phyloP scores from a whole-genome alignment of 2,888 invertebrate species.

The Oligia strigilis region DNA sequence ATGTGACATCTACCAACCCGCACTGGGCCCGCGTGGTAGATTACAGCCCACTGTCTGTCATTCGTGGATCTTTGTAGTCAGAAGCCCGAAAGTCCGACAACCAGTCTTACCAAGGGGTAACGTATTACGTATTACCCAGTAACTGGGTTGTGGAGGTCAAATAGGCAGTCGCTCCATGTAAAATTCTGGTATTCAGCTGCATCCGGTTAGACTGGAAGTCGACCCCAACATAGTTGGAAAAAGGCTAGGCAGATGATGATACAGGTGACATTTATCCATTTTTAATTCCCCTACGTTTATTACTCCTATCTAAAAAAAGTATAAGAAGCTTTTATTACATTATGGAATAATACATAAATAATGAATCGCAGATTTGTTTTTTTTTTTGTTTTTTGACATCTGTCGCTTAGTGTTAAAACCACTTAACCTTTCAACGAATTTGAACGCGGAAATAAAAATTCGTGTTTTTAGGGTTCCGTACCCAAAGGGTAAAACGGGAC shows the following conservation, averaged over 20 bases:
- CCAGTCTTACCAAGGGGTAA: not conserved
- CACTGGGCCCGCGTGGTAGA: no score
- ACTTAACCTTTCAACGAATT: not conserved
- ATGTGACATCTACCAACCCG: no score
- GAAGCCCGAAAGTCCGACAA: not conserved
- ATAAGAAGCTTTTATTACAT: not conserved
- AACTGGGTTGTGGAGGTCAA: not conserved
- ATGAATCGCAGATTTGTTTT: no score
- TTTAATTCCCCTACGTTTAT: not conserved
- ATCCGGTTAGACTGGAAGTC: not conserved
- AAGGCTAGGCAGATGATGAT: not conserved
- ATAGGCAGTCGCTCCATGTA: not conserved
- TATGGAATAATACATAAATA: not conserved
- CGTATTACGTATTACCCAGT: no score
- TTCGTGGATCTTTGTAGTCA: not conserved
- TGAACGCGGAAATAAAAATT: not conserved
- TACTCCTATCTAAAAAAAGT: not conserved
- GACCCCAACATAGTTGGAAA: not conserved
- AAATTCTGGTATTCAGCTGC: no score
- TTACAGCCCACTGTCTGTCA: no score
- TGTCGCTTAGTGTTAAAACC: not conserved
- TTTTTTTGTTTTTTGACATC: not conserved
- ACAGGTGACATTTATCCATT: no score
- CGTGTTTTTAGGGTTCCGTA: no score
- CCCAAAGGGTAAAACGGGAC: no score